These are phyloP conservation scores for Caenorhabditis remanei DNA, from an alignment of 1,140 invertebrate species.

Conservation along the genomic window DNA sequence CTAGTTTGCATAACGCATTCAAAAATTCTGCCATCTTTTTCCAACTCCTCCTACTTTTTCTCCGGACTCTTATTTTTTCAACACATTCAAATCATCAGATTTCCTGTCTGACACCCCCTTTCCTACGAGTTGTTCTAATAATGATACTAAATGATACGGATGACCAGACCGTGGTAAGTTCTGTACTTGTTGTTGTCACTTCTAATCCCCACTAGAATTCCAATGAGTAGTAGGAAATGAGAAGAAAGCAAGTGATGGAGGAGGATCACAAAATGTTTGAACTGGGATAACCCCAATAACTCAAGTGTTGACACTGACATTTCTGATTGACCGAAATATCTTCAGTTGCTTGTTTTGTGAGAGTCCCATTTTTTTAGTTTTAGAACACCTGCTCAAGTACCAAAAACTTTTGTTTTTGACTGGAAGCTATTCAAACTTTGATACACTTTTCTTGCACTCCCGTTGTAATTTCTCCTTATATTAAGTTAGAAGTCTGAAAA, in stretches of 20 bases:
- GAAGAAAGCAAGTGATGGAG: neutral
- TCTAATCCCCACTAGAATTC: neutral
- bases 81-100: neutral
- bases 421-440: no score
- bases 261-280: neutral
- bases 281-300: constrained; percentile 11
- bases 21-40: constrained; percentile 15
- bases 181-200: neutral
- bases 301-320: neutral
- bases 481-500: no score
- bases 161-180: neutral
- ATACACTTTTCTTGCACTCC: no score
- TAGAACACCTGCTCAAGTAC: neutral
- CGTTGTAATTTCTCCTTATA: no score
- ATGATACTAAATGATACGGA: constrained; percentile 19
- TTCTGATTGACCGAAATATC: constrained; percentile 1
- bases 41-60: neutral
- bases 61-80: neutral
- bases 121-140: neutral
- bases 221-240: neutral
- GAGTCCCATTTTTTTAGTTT: neutral
- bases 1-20: neutral
- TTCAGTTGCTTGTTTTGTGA: neutral
- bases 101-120: neutral
- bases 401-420: neutral